These are phyloP conservation scores for Ceratina australensis DNA, from an alignment of 1,140 invertebrate genomes.

Conservation along the genomic window DNA sequence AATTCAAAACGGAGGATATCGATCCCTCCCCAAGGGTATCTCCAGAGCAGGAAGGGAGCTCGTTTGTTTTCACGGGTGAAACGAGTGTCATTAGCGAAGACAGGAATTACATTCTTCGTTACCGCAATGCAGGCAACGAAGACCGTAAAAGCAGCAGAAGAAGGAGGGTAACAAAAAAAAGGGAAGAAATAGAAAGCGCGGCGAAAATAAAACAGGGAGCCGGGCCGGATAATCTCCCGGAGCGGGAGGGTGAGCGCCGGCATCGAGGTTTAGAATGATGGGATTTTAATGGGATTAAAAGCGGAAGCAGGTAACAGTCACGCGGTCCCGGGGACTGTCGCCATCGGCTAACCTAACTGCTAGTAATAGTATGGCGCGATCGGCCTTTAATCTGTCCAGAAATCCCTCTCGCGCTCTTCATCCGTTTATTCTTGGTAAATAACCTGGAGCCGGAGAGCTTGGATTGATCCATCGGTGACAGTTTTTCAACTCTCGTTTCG, in stretches of 20 bases:
- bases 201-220: constrained; percentile 33
- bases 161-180: neutral
- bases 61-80: constrained; percentile 46
- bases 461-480: constrained; percentile 39
- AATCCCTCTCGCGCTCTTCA: constrained; percentile 38
- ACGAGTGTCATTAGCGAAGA: constrained; percentile 45
- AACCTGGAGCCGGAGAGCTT: constrained; percentile 7
- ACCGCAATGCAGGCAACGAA: constrained; percentile 47
- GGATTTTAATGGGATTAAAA: constrained; percentile 53
- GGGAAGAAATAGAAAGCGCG: neutral
- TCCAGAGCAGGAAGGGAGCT: neutral
- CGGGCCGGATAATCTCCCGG: constrained; percentile 34
- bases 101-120: constrained; percentile 51
- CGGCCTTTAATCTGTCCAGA: constrained; percentile 47
- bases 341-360: constrained; percentile 25
- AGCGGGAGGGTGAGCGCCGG: constrained; percentile 1
- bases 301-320: constrained; percentile 41
- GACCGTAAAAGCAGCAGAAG: constrained; percentile 21
- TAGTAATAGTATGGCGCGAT: constrained; percentile 32
- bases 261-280: constrained; percentile 48
- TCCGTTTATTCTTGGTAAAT: constrained; percentile 33
- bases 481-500: no score
- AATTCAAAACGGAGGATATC: constrained; percentile 26
- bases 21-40: neutral
- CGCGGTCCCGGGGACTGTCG: neutral